A percentile compares a stretch with the other conserved stretches of the same genome.
These are phyloP conservation scores for Plestiodon gilberti DNA, from an alignment of 2,113 vertebrate species.

Conservation along the genomic window DNA sequence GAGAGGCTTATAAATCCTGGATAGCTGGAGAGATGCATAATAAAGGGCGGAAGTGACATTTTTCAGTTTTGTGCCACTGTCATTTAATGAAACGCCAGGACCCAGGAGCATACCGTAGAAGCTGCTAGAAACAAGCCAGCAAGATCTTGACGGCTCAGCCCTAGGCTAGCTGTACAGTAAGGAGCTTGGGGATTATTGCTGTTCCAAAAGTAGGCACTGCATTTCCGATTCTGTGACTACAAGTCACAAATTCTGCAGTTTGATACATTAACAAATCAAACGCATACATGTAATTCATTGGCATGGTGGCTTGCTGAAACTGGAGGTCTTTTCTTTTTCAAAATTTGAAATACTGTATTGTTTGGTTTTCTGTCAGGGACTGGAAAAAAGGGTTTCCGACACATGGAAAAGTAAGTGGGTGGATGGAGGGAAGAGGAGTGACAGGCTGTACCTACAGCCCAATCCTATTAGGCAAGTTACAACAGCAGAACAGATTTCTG, in stretches of 20 bases:
- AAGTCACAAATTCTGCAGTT: neutral
- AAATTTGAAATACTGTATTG: no score
- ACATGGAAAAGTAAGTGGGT: neutral
- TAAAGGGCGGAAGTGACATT: conserved; percentile 9
- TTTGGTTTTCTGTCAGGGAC: neutral
- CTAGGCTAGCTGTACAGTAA: neutral
- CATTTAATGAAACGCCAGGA: neutral
- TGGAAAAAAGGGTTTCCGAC: neutral
- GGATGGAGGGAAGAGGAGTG: neutral
- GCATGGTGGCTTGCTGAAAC: neutral
- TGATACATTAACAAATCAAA: neutral
- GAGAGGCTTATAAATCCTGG: conserved; percentile 10
- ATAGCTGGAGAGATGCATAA: conserved; percentile 12
- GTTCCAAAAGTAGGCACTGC: neutral
- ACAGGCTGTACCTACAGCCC: no score
- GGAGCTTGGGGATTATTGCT: neutral
- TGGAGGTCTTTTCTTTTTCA: neutral
- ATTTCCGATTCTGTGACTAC: neutral
- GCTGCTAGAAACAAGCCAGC: neutral
- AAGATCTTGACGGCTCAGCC: neutral
- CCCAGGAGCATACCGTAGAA: neutral
- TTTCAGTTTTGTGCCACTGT: neutral
- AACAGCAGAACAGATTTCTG: no score
- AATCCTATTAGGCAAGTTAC: no score
- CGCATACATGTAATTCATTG: neutral